A percentile compares a stretch with the other conserved stretches of the same genome.
These are phyloP conservation scores for Nemopilema nomurai DNA, from an alignment of 30 jellyfish, hydroid and myxozoan genomes.

Conservation along the genomic window DNA sequence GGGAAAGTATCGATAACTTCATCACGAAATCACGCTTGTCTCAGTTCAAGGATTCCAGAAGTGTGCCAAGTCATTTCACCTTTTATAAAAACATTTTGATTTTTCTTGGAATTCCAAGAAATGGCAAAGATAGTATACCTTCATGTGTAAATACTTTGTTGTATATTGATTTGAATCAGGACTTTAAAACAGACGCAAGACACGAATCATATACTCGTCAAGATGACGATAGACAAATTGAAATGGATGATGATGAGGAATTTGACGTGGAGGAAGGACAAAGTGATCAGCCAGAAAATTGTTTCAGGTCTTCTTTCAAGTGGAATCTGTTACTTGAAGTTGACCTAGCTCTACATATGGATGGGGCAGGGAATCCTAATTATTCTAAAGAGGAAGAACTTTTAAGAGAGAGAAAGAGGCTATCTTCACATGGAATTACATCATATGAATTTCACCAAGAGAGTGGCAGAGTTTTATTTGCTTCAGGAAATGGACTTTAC, in stretches of 20 bases:
- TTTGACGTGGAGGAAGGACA: background rate
- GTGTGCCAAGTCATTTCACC: slow-evolving; percentile 72
- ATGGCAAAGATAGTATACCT: slow-evolving; percentile 9
- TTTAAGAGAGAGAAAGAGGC: slow-evolving; percentile 83
- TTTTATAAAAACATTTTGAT: slow-evolving; percentile 62
- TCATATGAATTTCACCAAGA: slow-evolving; percentile 83
- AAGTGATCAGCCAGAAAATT: background rate
- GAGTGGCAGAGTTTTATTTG: slow-evolving; percentile 78
- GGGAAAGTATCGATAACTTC: slow-evolving; percentile 28
- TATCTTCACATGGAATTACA: slow-evolving; percentile 86
- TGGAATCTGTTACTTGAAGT: slow-evolving; percentile 55
- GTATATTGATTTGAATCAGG: slow-evolving; percentile 51
- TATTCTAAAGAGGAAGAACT: slow-evolving; percentile 90
- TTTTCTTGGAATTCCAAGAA: slow-evolving; percentile 76
- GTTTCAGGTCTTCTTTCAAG: slow-evolving; percentile 5
- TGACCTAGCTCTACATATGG: slow-evolving; percentile 48
- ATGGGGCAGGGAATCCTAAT: slow-evolving; percentile 51
- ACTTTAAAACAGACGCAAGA: background rate
- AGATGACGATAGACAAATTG: background rate
- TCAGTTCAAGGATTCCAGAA: slow-evolving; percentile 30
- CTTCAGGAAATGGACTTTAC: slow-evolving; percentile 61
- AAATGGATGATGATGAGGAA: slow-evolving; percentile 7
- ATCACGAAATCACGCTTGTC: slow-evolving; percentile 17
- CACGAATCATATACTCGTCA: background rate
- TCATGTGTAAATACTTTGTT: slow-evolving; percentile 74